Evolutionary conservation across 2,797 vertebrate species (phyloP).

Genomic region (Danionella dracula): DNA sequence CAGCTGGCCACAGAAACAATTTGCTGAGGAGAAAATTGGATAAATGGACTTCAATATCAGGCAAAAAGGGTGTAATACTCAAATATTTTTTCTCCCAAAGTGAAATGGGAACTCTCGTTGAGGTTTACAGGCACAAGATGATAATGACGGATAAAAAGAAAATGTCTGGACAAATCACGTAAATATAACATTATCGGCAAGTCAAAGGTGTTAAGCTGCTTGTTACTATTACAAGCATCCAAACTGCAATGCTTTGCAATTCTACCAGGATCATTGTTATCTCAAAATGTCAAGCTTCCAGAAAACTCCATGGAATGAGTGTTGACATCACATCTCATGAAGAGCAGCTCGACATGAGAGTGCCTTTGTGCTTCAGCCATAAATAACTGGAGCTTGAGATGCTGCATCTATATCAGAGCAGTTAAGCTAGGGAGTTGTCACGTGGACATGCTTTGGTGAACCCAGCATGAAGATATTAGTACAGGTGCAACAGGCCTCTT

Average conservation of each 20-base stretch:
- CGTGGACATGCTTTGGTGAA: slow-evolving; percentile 7
- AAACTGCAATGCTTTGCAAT: slow-evolving; percentile 3
- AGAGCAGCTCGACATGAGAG: slow-evolving; percentile 54
- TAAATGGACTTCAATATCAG: slow-evolving; percentile 47
- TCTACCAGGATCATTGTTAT: slow-evolving; percentile 22
- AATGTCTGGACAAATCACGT: neutral
- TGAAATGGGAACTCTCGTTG: neutral
- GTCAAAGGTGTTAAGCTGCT: slow-evolving; percentile 4
- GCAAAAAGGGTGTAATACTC: slow-evolving; percentile 30
- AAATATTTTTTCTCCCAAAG: slow-evolving; percentile 26
- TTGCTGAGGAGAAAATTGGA: slow-evolving; percentile 72
- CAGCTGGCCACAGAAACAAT: slow-evolving; percentile 76
- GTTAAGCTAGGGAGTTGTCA: slow-evolving; percentile 5
- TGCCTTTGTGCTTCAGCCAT: slow-evolving; percentile 49
- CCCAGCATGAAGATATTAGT: slow-evolving; percentile 15
- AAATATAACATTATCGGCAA: slow-evolving; percentile 11
- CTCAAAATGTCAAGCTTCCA: slow-evolving; percentile 51
- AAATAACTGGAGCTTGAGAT: slow-evolving; percentile 48
- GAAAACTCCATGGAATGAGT: slow-evolving; percentile 41
- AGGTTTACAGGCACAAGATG: neutral
- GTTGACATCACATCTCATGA: slow-evolving; percentile 61
- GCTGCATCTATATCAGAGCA: slow-evolving; percentile 21
- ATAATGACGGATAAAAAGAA: no score
- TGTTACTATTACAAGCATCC: slow-evolving; percentile 24
- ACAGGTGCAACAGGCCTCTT: slow-evolving; percentile 17